Conservation (phyloP, 2,888 invertebrate species). For the Meghimatium bilineatum region DNA sequence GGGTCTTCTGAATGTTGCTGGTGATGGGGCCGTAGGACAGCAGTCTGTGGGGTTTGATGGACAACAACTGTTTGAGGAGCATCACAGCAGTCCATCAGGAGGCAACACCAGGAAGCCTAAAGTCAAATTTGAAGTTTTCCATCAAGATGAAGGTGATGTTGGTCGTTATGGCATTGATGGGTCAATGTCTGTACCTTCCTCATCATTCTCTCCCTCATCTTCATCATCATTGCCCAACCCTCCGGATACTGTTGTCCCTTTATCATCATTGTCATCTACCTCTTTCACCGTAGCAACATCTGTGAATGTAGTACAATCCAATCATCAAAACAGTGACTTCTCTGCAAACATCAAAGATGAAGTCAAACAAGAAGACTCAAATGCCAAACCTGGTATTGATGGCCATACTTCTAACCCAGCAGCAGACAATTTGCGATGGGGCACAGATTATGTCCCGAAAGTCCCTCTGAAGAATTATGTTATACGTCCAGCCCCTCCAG, state of each 20-base stretch:
- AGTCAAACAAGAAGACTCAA: slow-evolving; percentile 2
- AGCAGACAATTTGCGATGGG: slow-evolving; percentile 40
- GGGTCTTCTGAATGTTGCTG: slow-evolving; percentile 32
- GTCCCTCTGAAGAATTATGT: slow-evolving; percentile 61
- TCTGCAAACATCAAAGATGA: slow-evolving; percentile 24
- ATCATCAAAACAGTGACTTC: slow-evolving; percentile 18
- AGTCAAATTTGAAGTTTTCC: slow-evolving; percentile 34
- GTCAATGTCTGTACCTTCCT: neutral
- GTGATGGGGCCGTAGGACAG: slow-evolving; percentile 17
- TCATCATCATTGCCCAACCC: slow-evolving; percentile 5
- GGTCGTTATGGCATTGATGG: slow-evolving; percentile 6
- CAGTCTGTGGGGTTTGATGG: slow-evolving; percentile 1
- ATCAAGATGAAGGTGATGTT: slow-evolving; percentile 33
- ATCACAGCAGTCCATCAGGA: slow-evolving; percentile 4
- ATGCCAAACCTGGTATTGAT: slow-evolving; percentile 27
- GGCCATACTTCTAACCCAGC: slow-evolving; percentile 49
- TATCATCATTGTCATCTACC: slow-evolving; percentile 18
- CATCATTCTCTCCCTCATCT: slow-evolving; percentile 19
- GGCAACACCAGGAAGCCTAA: slow-evolving; percentile 27
- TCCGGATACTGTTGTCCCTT: neutral
- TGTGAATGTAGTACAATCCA: neutral
- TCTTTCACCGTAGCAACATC: slow-evolving; percentile 11
- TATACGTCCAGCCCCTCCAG: slow-evolving; percentile 71
- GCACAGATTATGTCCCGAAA: slow-evolving; percentile 46
- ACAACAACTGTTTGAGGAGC: slow-evolving; percentile 23